phyloP scores from a whole-genome alignment of 2,113 vertebrate species.

The Gorilla gorilla region DNA sequence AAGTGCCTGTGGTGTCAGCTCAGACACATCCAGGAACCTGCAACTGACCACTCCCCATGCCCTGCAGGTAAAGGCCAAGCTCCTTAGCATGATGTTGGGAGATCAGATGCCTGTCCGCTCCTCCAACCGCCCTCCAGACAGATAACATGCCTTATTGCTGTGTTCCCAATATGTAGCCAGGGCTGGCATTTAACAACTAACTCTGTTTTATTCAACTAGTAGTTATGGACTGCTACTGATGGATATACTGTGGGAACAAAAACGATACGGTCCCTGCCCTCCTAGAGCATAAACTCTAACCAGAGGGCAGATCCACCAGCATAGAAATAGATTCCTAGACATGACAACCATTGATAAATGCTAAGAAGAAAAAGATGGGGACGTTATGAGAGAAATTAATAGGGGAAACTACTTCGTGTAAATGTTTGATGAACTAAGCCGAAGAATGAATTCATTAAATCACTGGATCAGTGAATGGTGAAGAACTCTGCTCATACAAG shows the following conservation, averaged over 20 bases:
- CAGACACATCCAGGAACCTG: background rate
- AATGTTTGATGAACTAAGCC: background rate
- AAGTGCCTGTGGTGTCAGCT: background rate
- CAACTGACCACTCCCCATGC: too few relatives aligned
- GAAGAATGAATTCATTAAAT: background rate
- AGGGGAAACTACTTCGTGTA: background rate
- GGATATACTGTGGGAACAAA: background rate
- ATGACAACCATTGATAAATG: background rate
- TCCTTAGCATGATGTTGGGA: background rate
- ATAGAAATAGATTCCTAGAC: background rate
- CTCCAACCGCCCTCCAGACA: background rate
- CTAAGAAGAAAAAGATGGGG: background rate
- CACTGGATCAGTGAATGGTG: background rate
- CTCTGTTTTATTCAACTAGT: background rate
- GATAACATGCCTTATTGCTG: background rate
- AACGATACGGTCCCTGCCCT: background rate
- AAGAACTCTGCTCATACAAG: background rate
- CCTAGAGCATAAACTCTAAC: background rate
- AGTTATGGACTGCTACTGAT: background rate
- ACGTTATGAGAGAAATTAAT: background rate
- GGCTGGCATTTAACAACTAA: background rate
- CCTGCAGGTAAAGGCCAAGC: background rate
- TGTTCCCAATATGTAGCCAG: background rate
- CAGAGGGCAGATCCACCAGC: background rate
- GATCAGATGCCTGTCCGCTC: background rate